Base-by-base conservation (phyloP, 2,888 invertebrate species). In the Mythimna impura region DNA sequence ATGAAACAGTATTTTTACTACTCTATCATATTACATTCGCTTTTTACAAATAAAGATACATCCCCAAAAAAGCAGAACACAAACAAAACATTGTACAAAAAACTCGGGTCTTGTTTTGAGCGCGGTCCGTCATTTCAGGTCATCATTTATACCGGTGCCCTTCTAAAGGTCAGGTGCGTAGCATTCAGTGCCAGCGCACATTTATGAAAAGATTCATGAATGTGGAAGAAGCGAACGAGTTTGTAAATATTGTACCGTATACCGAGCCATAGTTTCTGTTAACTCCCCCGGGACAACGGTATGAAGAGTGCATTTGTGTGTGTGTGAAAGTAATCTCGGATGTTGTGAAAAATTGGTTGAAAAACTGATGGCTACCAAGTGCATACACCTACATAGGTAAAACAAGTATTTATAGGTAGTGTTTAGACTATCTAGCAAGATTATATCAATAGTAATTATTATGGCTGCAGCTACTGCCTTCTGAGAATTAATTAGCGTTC, bases 121-220 rank as follows among this genome's bases (percentile, higher is more conserved):
- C 63, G 62, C 66, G 47, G 77, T 76, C 54, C 65, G 64, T 73
- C 54, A 76, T 66, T 65, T 81, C 54, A 61, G 71, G 60, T 65
- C 71, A 71, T 77, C 63, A 80, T 82, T 73, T 73, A 70, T 71
- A 79, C 52, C 57, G 63, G 52, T 71, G 83, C 43, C 83, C 80
- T 69, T 71, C 71, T 60, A 78, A 81, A 84, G 77, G 67, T 81
- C 77, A 80, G 74, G 72, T 77, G 55, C 58, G 71, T 80, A 62
- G 60, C 57, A 65, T 83, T 76, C 81, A 76, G 30, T 22, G 63
- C 43, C 68, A 58, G 67, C 61, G 66, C 61, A 40, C 66, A 82
- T 82, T 77, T 82, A 77, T 83, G 80, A 72, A 83, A 83, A 72
- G 83, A 72, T 81, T 76, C 83, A 83, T 83, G 76, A 83, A 83